A percentile compares a stretch with the other conserved stretches of the same genome.
These are phyloP conservation scores for Echinops telfairi DNA, from an alignment of 2,113 vertebrate species.

Conservation along the genomic window DNA sequence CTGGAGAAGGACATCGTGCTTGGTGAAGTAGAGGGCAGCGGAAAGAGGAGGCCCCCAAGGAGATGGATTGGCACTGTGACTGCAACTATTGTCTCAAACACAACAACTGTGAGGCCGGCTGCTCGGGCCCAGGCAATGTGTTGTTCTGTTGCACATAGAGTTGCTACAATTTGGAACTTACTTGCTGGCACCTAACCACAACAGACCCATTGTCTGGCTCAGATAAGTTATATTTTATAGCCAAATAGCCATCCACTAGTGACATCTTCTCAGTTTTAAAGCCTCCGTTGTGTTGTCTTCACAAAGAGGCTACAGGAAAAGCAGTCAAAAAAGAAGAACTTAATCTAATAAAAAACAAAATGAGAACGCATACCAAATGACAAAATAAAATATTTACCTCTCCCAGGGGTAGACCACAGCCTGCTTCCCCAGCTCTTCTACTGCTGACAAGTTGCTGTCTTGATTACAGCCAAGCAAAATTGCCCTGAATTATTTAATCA, in stretches of 20 bases:
- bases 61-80: too few species aligned
- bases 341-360: conserved; percentile 59
- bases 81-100: too few species aligned
- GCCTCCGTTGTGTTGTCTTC: neutral
- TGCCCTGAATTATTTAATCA: conserved; percentile 7
- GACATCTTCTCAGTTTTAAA: conserved; percentile 29
- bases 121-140: too few species aligned
- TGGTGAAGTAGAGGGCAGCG: too few species aligned
- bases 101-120: too few species aligned
- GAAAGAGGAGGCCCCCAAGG: too few species aligned
- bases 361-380: conserved; percentile 3
- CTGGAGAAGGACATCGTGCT: too few species aligned
- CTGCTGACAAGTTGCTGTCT: conserved; percentile 2
- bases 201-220: neutral
- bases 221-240: conserved; percentile 3
- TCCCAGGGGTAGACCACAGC: neutral
- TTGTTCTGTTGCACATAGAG: too few species aligned
- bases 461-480: conserved; percentile 34
- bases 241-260: neutral
- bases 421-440: neutral
- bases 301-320: neutral
- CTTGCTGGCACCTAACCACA: too few species aligned
- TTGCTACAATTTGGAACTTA: too few species aligned
- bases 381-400: conserved; percentile 51
- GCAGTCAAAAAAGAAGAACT: conserved; percentile 8